Evolutionary conservation across 1,140 invertebrate genomes (phyloP).

Genomic region (Caenorhabditis latens): DNA sequence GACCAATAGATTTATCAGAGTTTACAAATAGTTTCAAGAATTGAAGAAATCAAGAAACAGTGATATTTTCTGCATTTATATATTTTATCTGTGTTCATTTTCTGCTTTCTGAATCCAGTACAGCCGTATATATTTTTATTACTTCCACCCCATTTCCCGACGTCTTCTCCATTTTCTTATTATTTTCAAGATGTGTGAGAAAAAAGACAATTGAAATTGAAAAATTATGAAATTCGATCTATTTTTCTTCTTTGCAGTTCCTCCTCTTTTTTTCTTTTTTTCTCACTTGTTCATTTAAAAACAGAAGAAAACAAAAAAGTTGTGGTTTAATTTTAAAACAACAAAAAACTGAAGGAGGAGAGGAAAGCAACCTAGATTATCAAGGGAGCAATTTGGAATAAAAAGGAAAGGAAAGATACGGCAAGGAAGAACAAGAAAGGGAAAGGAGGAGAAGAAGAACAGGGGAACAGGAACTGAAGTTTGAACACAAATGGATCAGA

Average conservation of each 20-base stretch:
- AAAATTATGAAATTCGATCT: conserved; percentile 52
- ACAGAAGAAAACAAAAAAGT: background rate
- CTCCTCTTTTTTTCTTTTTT: background rate
- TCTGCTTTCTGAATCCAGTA: background rate
- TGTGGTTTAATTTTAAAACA: conserved; percentile 36
- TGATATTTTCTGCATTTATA: background rate
- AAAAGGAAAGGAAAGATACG: conserved; percentile 25
- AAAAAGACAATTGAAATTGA: conserved; percentile 33
- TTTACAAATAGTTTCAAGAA: too few relatives aligned
- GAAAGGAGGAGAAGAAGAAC: background rate
- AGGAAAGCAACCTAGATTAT: conserved; percentile 41
- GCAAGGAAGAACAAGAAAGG: background rate
- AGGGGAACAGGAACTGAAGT: background rate
- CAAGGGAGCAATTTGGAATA: conserved; percentile 47
- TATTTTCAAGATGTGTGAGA: conserved; percentile 38
- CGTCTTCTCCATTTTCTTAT: background rate
- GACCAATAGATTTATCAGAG: too few relatives aligned
- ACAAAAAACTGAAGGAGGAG: background rate
- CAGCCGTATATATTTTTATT: background rate
- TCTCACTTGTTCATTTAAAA: background rate
- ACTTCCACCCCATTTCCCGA: background rate
- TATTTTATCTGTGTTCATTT: background rate
- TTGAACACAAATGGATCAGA: background rate
- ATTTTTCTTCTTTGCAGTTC: background rate
- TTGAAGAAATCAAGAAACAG: background rate